Evolutionary conservation across 2,888 invertebrate genomes (phyloP), one percentile per base, ranked within the genome.

Genomic region (Deilephila elpenor): DNA sequence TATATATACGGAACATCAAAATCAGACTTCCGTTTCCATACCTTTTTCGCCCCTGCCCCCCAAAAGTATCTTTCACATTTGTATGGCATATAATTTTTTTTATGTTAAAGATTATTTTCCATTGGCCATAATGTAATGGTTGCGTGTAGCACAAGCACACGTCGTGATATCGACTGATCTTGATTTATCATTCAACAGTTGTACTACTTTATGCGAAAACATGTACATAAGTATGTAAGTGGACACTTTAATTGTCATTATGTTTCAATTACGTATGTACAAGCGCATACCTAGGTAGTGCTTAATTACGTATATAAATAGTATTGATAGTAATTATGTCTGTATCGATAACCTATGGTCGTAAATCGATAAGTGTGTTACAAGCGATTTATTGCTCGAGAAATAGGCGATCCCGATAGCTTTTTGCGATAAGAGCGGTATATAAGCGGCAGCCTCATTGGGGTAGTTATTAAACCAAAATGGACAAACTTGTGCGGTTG

Each of bases 261-360:
- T 67, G 51, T 51, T 67, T 67, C 20, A 25, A 67, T 67, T 17
- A 51, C 37, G 3, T 51, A 67, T 29, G 25, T 51, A n/a, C 56
- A 51, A 51, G 8, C 14, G 37, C 67, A 51, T 67, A 51, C 51
- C 67, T 67, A 67, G 3, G 51, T 51, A 67, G 44, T 44, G 44
- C 14, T 25, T 67, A 67, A 51, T 51, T 25, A 51, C 67, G 2
- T 67, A 67, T 25, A 51, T 51, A 51, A 25, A 51, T 20, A 67
- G n/a, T 64, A 64, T 20, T 11, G 11, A 44, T 64, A 14, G 67
- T 67, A 67, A 67, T 67, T 67, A 67, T 67, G 25, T 20, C 25
- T 51, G 51, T 67, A 51, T 67, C 19, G 51, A 44, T 67, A 51
- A 11, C 44, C 19, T 20, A 51, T 25, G 14, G 25, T 67, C 20